phyloP scores from a whole-genome alignment of 2,797 vertebrate genomes.

The Nannoperca australis region DNA sequence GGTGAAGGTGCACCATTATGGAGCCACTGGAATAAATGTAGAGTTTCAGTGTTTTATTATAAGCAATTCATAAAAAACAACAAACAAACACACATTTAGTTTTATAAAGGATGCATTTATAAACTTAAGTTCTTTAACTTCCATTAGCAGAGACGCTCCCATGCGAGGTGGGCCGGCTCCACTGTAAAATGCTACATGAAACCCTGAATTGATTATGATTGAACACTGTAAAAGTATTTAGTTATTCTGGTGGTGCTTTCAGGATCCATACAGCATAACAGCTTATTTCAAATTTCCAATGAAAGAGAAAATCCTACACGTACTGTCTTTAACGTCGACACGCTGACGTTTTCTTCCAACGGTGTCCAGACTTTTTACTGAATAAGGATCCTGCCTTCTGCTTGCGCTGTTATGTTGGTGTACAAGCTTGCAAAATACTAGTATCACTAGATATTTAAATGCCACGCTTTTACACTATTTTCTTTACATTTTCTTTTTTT shows the following conservation, averaged over 20 bases:
- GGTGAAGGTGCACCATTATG: background rate
- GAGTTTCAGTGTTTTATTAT: background rate
- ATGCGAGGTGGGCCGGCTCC: background rate
- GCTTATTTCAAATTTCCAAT: background rate
- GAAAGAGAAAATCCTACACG: constrained; percentile 51
- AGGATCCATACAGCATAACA: background rate
- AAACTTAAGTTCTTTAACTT: background rate
- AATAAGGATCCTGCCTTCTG: background rate
- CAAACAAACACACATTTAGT: background rate
- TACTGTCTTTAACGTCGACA: background rate
- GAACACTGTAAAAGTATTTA: background rate
- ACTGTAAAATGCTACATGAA: background rate
- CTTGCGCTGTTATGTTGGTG: constrained; percentile 28
- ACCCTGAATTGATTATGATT: background rate
- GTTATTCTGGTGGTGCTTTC: background rate
- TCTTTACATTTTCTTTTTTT: background rate
- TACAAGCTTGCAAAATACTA: constrained; percentile 14
- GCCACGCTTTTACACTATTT: constrained; percentile 9
- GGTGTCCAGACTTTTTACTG: background rate
- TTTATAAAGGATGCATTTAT: background rate
- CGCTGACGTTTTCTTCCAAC: background rate
- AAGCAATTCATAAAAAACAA: background rate
- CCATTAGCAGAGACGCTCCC: background rate
- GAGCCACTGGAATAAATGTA: background rate
- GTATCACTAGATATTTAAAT: constrained; percentile 7